Evolutionary conservation across 2,113 vertebrate species (phyloP), one percentile per base, ranked within the genome.

Genomic region (Accipiter virgatus): DNA sequence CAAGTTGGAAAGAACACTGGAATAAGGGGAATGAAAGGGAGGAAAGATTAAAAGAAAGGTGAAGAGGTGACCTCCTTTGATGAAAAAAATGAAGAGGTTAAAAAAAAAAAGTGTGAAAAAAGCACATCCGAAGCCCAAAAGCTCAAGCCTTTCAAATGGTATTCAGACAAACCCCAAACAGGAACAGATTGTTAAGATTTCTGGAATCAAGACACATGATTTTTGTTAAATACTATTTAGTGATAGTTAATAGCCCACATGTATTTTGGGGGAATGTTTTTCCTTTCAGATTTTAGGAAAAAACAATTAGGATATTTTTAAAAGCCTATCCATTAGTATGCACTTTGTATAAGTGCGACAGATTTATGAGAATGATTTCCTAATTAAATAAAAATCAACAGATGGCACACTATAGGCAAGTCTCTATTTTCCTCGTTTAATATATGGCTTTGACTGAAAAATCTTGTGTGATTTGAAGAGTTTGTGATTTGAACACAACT

Each of bases 11-110:
- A 92, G 94, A 95, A 83, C 87, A 92, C 42, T 93, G 63, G 91
- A 91, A 93, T 90, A 81, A 72, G 32, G 11, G 59, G 67, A 93
- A 95, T 97, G 85, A 97, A 96, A 97, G 78, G 63, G 16, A 96
- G 36, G 50, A 93, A 91, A 97, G 93, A 96, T 96, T 96, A 97
- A 91, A 96, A 90, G 93, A 86, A 82, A 97, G 96, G 94, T 97
- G 96, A 97, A 95, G 50, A 96, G 95, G 81, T 97, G 81, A 97
- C 79, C n/a, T 91, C 56, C 59, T 96, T 96, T 96, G 96, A 96
- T 91, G 70, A 80, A 95, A 96, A 95, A 95, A 95, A 86, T 48
- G 96, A 96, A 36, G 66, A 95, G 62, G 94, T 84, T 96, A 93
- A 95, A 93, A 90, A 81, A 86, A 65, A 31, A 50, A 15, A 47